phyloP scores from a whole-genome alignment of 2,797 vertebrate species.

The Novumbra hubbsi region DNA sequence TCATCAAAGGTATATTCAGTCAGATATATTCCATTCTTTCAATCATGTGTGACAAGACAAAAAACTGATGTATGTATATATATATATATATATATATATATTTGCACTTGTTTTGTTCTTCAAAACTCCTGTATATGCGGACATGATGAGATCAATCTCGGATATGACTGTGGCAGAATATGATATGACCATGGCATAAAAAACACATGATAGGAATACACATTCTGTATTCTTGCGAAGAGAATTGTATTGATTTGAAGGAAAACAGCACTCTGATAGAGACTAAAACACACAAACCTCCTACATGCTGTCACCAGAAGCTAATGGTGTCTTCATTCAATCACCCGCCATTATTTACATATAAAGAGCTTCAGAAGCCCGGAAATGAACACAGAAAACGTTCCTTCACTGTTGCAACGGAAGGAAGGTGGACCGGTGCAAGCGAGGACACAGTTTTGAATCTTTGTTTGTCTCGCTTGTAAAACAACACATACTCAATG shows the following conservation, averaged over 20 bases:
- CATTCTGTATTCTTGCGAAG: not conserved
- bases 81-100: not conserved
- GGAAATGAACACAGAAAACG: conserved; percentile 1
- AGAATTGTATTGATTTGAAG: not conserved
- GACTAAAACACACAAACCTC: not conserved
- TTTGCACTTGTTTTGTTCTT: not conserved
- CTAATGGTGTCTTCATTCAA: not conserved
- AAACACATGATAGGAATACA: not conserved
- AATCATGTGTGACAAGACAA: not conserved
- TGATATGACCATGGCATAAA: not conserved
- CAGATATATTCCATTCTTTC: not conserved
- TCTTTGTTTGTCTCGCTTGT: not conserved
- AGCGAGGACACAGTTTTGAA: not conserved
- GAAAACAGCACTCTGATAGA: not conserved
- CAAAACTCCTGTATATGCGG: not conserved
- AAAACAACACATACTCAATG: not conserved
- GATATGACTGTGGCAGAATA: not conserved
- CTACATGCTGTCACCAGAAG: not conserved
- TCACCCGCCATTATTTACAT: not conserved
- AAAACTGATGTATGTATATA: no score
- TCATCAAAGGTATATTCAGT: not conserved
- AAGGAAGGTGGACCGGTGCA: not conserved
- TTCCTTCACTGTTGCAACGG: not conserved
- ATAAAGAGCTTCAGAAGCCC: not conserved
- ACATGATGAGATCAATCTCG: not conserved